Percentiles rank a stretch among this genome's conserved stretches.
These are phyloP conservation scores for Xanthia icteritia DNA, from an alignment of 2,888 invertebrate species.

Conservation along the genomic window DNA sequence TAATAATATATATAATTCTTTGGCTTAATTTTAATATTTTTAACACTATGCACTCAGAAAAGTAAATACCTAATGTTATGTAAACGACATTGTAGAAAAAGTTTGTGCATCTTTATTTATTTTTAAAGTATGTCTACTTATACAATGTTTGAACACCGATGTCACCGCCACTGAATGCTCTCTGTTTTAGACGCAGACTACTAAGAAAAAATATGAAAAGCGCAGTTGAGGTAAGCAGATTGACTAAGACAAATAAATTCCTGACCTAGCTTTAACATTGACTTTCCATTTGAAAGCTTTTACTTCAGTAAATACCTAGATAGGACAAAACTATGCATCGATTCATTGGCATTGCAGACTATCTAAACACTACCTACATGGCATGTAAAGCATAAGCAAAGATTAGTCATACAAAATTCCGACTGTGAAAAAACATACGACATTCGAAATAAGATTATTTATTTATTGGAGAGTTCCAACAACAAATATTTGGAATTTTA, in stretches of 20 bases:
- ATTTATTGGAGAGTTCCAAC: slow-evolving; percentile 41
- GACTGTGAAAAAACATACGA: background rate
- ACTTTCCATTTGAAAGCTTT: slow-evolving; percentile 3
- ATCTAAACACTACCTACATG: slow-evolving; percentile 16
- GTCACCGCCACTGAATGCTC: background rate
- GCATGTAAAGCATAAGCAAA: slow-evolving; percentile 16
- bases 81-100: slow-evolving; percentile 18
- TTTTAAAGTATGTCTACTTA: background rate
- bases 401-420: slow-evolving; percentile 41
- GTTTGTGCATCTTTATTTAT: slow-evolving; percentile 1
- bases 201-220: background rate
- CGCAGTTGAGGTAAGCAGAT: background rate
- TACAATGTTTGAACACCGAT: background rate
- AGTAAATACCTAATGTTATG: slow-evolving; percentile 19
- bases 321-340: background rate
- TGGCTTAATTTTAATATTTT: slow-evolving; percentile 13
- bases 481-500: slow-evolving; percentile 47
- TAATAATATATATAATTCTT: too few relatives aligned
- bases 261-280: slow-evolving; percentile 21
- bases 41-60: slow-evolving; percentile 19
- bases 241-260: background rate
- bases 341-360: slow-evolving; percentile 14
- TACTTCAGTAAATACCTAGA: slow-evolving; percentile 13
- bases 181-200: background rate
- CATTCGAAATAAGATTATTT: slow-evolving; percentile 25